A percentile compares a stretch with the other conserved stretches of the same genome.
Evolutionary conservation across 2,888 invertebrate genomes (phyloP).

Genomic region (Nephrotoma guestfalica): DNA sequence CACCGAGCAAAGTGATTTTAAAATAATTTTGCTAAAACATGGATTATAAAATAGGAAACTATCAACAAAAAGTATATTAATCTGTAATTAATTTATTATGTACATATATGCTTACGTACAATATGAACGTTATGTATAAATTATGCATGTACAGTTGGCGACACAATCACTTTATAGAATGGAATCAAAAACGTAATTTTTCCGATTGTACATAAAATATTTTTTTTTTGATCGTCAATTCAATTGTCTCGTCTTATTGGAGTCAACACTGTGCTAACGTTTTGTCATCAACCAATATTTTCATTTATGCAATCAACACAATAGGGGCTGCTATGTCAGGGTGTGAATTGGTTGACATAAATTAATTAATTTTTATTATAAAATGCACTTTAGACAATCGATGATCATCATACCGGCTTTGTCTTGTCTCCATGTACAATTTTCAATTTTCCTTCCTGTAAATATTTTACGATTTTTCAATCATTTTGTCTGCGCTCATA

Average conservation of each 20-base stretch:
- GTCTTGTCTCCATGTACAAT: background rate
- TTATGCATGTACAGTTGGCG: background rate
- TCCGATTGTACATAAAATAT: background rate
- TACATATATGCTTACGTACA: too few relatives aligned
- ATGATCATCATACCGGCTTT: background rate
- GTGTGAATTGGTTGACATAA: background rate
- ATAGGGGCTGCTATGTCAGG: background rate
- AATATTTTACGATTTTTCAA: background rate
- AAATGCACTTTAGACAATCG: background rate
- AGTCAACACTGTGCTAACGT: background rate
- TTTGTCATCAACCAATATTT: background rate
- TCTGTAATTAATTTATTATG: background rate
- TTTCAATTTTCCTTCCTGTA: background rate
- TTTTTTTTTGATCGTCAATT: background rate
- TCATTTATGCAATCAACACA: background rate
- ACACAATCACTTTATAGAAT: background rate
- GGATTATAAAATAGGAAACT: background rate
- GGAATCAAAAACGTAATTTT: background rate
- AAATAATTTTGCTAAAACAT: background rate
- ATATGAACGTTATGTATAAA: background rate
- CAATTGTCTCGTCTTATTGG: background rate
- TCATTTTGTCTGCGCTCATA: background rate
- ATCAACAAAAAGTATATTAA: background rate
- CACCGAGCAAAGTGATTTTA: background rate
- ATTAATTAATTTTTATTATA: background rate